Base-by-base conservation (phyloP, 1,140 invertebrate genomes). In the Plectus sambesii region DNA sequence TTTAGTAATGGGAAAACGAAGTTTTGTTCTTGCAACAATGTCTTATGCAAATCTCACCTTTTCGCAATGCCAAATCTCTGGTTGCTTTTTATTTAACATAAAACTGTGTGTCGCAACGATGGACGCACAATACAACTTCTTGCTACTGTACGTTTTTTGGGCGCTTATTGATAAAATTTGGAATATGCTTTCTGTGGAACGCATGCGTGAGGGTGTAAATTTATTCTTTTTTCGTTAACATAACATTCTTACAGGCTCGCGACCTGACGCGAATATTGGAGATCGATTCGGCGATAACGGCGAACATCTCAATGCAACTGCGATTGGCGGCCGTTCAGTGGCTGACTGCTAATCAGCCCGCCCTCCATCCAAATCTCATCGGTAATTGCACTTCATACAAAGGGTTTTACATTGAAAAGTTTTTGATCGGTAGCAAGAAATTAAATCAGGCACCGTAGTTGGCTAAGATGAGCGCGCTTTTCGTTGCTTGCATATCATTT, bases 291-390 rank as follows among this genome's bases (percentile, higher is more conserved):
- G 45, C 47, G 8, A 44, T 58, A 15, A 41, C 47, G 12, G 55
- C 53, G 6, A n/a, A 9, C 24, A 64, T 66, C 29, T 65, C 57
- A 9, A 60, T 66, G 45, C 63, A 66, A 51, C 58, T 66, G 62
- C 63, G 68, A 44, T 29, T 65, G 17, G 62, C 68, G 17, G 65
- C 62, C 8, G 49, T 63, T 15, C 62, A 63, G 45, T 62, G 50
- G 53, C 20, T 60, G 12, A 26, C 57, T 5, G 35, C 57, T n/a
- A 56, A 56, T 51, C 42, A 56, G 24, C 42, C 52, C 2, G 54
- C 46, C 6, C 58, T 58, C 48, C 9, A 33, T 9, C 19, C 25
- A 4, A 30, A 42, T 8, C 42, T 53, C 24, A 67, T 67, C 25
- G 43, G n/a, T n/a, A n/a, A n/a, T n/a, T n/a, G n/a, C n/a, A n/a